Evolutionary conservation across 2,888 invertebrate species (phyloP), one percentile per base, ranked within the genome.

Genomic region (Mystacides longicornis): DNA sequence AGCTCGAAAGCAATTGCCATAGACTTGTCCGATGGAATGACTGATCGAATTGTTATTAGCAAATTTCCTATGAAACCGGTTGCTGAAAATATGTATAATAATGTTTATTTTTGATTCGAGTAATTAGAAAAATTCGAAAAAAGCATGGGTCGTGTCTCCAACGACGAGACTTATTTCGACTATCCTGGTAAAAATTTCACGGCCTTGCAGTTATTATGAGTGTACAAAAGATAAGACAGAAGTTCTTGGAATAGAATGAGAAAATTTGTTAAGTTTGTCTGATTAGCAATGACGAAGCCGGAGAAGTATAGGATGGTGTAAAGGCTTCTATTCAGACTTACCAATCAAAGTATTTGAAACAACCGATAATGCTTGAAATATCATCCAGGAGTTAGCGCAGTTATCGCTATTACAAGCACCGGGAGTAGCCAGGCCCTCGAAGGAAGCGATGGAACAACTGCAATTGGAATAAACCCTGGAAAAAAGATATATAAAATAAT

Each of bases 1-100:
- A 82, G 67, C 62, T 79, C 75, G 22, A 82, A 71, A 16, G 80
- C 83, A 52, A 86, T 68, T 2, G 81, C 78, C 47, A 82, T 63
- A 0, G 82, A 74, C 65, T 85, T 85, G 61, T 86, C 85, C 65
- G 80, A 79, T 0, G 74, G 71, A 60, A 77, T 68, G 18, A 82
- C 80, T 49, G 77, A 71, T 63, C 83, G 71, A 27, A 82, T 63
- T 1, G 74, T 72, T 18, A 83, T 76, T 19, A 83, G 59, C 0
- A 81, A 64, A 62, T 73, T 75, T 2, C 78, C 78, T 11, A 83
- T 69, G 5, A 73, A 54, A 4, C 62, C 62, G 2, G 68, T 63
- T 45, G 68, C 71, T 54, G 43, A 31, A 53, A 61, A 42, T n/a
- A 31, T n/a, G n/a, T n/a, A n/a, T n/a, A n/a, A n/a, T n/a, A n/a